Evolutionary conservation across 2,113 vertebrate genomes (phyloP), one percentile per base, ranked within the genome.

Genomic region (Labeo catla): DNA sequence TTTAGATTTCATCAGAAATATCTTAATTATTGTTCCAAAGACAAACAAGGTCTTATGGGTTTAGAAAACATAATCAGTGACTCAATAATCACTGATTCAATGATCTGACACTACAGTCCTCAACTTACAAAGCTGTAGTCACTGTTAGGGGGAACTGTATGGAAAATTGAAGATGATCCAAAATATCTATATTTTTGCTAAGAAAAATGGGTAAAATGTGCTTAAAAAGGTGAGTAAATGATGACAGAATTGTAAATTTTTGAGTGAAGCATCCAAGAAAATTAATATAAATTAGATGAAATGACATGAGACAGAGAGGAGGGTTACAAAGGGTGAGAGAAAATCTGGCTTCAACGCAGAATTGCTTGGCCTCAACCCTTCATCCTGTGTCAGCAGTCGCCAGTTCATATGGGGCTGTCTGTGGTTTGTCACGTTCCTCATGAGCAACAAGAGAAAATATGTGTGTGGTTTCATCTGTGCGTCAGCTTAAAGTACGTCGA

Each of bases 371-470:
- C 57, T 76, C 68, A 36, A 21, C n/a, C 4, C 68, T 66, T 85
- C 87, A 68, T 86, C 86, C 70, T 78, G 86, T 85, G 52, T 87
- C 80, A 65, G 45, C 4, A 34, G 63, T 52, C 47, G 21, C 61
- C 73, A 11, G 66, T 52, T 86, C 47, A 34, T 73, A 39, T 81
- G 61, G 39, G 21, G 45, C 61, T 74, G 50, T 65, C 50, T 86
- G 76, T 65, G 68, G 63, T 90, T 90, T 84, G 81, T 87, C 84
- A 87, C 49, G 9, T 85, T 84, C 70, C 61, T 36, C 47, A 21
- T 47, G 81, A 87, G 8, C 23, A 43, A 11, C 47, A 57, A 39
- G 23, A 52, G 54, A 73, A 72, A 61, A 52, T 43, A 49, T 84
- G 9, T 78, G 77, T 85, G 76, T 50, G 49, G 49, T 73, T 39